A percentile compares a stretch with the other conserved stretches of the same genome.
Conservation (phyloP, 2,113 vertebrate species). For the Nyctibius bracteatus region DNA sequence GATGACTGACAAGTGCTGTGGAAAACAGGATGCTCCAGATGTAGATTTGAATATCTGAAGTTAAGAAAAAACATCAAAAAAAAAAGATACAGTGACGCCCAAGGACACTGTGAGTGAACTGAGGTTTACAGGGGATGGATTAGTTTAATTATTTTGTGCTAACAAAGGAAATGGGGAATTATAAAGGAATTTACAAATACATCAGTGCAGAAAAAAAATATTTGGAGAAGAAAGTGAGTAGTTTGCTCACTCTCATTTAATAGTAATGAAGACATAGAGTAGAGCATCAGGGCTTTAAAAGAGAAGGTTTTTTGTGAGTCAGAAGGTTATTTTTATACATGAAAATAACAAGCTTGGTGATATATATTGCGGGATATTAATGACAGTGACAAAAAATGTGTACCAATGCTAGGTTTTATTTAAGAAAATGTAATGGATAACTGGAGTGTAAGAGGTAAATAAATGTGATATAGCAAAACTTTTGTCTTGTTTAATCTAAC, state of each 20-base stretch:
- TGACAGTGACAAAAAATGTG: background rate
- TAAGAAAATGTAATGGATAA: background rate
- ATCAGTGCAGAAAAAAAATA: background rate
- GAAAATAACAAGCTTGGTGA: background rate
- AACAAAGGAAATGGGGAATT: background rate
- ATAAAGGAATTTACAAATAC: background rate
- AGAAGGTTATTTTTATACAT: background rate
- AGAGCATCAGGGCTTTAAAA: background rate
- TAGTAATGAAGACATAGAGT: background rate
- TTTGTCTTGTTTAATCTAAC: background rate
- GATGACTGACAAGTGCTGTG: background rate
- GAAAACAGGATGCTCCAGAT: background rate
- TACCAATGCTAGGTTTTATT: background rate
- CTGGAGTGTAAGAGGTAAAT: background rate
- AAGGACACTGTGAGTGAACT: background rate
- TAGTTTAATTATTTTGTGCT: background rate
- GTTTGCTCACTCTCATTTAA: background rate
- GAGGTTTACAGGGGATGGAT: background rate
- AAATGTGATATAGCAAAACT: background rate
- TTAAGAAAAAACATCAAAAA: background rate
- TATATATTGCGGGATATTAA: background rate
- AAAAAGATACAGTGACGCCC: background rate
- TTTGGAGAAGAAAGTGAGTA: background rate
- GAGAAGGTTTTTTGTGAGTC: background rate
- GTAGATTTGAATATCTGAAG: background rate